Percentiles rank a stretch among this genome's conserved stretches.
Conservation (phyloP, 2,113 vertebrate species). For the Etia nguti region DNA sequence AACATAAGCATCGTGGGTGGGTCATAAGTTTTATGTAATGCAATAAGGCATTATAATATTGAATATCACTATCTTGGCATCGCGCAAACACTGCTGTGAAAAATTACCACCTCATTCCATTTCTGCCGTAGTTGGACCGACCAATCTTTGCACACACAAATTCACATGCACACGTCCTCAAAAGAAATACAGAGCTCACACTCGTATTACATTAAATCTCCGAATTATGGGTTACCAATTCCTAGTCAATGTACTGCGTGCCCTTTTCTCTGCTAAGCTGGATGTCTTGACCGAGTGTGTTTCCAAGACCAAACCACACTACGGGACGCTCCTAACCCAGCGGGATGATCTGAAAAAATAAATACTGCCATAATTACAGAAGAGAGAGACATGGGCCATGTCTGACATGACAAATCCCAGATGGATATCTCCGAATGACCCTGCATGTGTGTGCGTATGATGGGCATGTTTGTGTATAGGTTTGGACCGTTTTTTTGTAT, state of each 20-base stretch:
- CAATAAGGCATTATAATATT: conserved; percentile 23
- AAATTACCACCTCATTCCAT: conserved; percentile 13
- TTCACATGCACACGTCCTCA: conserved; percentile 3
- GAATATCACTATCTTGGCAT: conserved; percentile 24
- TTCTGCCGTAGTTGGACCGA: not conserved
- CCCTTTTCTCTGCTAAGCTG: conserved; percentile 58
- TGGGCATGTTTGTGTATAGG: conserved; percentile 27
- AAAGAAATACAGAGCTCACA: conserved; percentile 11
- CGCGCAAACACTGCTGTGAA: not conserved
- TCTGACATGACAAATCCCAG: conserved; percentile 80
- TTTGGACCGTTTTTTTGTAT: conserved; percentile 4
- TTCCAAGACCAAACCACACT: conserved; percentile 70
- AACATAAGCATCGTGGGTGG: not conserved
- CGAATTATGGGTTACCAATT: conserved; percentile 67
- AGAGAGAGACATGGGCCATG: conserved; percentile 75
- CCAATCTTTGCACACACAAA: not conserved
- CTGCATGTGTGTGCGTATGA: conserved; percentile 12
- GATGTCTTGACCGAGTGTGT: conserved; percentile 57
- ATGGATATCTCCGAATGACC: conserved; percentile 70
- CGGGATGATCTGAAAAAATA: conserved; percentile 74
- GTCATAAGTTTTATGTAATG: not conserved
- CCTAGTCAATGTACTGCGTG: conserved; percentile 39
- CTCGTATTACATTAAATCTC: conserved; percentile 57
- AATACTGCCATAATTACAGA: conserved; percentile 81
- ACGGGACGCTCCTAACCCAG: conserved; percentile 66